phyloP scores from a whole-genome alignment of 2,888 invertebrate genomes.

The Drosophila mayaguana region DNA sequence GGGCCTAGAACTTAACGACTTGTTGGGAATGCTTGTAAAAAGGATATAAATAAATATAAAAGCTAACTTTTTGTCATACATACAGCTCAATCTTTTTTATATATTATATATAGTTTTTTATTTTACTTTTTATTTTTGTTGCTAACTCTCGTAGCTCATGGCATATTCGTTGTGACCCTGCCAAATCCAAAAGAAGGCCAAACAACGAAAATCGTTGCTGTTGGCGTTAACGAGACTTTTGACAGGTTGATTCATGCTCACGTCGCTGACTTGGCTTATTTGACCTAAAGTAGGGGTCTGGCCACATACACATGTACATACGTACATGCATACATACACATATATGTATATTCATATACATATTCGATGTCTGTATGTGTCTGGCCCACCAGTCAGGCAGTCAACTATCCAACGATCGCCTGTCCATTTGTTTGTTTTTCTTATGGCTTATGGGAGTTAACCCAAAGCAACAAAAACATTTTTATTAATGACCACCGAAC shows the following conservation, averaged over 20 bases:
- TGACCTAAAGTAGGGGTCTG: constrained; percentile 70
- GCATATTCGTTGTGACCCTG: constrained; percentile 73
- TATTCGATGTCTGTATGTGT: constrained; percentile 22
- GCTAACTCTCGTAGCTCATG: constrained; percentile 50
- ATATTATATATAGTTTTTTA: background rate
- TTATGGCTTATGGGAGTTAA: constrained; percentile 71
- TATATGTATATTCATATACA: background rate
- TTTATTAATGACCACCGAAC: constrained; percentile 77
- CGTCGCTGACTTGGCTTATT: constrained; percentile 79
- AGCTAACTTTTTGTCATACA: background rate
- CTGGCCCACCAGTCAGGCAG: constrained; percentile 57
- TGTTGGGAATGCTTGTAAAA: background rate
- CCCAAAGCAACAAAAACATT: constrained; percentile 70
- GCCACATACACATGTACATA: constrained; percentile 26
- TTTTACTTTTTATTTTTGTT: background rate
- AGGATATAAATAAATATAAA: background rate
- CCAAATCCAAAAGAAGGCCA: constrained; percentile 33
- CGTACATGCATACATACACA: background rate
- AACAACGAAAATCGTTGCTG: constrained; percentile 79
- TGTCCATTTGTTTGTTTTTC: constrained; percentile 74
- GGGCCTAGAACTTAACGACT: background rate
- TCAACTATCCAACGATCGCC: constrained; percentile 52
- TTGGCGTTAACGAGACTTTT: constrained; percentile 85
- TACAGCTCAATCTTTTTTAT: background rate
- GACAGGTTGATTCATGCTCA: constrained; percentile 84